phyloP scores from a whole-genome alignment of 2,113 vertebrate genomes.

The Atherinomorus stipes region DNA sequence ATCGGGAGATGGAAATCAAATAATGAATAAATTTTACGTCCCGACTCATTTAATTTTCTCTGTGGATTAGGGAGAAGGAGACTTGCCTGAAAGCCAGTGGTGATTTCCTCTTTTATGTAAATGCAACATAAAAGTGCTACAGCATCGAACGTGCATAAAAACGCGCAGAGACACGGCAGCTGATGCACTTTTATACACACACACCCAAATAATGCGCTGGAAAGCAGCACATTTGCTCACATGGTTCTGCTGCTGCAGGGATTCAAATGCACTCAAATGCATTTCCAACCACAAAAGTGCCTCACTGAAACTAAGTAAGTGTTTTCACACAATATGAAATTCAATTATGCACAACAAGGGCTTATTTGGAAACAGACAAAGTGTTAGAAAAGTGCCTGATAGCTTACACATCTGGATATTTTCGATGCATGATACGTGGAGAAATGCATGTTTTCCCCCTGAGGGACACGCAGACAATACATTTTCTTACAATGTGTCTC shows the following conservation, averaged over 20 bases:
- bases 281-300: background rate
- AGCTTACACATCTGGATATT: background rate
- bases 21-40: constrained; percentile 75
- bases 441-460: background rate
- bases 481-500: background rate
- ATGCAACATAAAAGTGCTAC: background rate
- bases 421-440: background rate
- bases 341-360: background rate
- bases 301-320: background rate
- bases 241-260: background rate
- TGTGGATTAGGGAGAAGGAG: constrained; percentile 16
- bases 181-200: background rate
- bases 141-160: background rate
- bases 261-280: constrained; percentile 1
- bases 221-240: constrained; percentile 24
- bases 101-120: constrained; percentile 52
- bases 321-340: constrained; percentile 2
- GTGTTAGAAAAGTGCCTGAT: background rate
- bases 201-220: constrained; percentile 7
- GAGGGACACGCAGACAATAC: too few relatives aligned
- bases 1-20: constrained; percentile 73
- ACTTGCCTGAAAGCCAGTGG: constrained; percentile 4
- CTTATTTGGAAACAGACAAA: background rate
- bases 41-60: constrained; percentile 68
- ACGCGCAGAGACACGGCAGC: constrained; percentile 2